These are phyloP conservation scores for Caenorhabditis latens DNA, from an alignment of 1,140 invertebrate genomes.

Conservation along the genomic window DNA sequence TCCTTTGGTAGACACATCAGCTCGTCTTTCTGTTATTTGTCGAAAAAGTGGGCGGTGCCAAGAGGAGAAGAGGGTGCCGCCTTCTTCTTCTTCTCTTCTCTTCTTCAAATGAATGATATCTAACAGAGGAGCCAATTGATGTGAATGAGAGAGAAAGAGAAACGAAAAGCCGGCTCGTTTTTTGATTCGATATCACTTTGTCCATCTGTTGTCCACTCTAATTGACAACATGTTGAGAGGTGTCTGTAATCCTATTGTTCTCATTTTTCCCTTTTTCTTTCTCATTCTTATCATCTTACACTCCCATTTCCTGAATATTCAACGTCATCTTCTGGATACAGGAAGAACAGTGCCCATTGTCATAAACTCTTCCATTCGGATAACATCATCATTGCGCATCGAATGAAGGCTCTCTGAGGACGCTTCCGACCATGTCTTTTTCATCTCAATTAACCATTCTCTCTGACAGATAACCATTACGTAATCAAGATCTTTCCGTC, in stretches of 20 bases:
- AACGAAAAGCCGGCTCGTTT: constrained; percentile 2
- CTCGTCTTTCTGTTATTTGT: constrained; percentile 39
- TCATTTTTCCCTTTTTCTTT: background rate
- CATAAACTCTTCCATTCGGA: constrained; percentile 38
- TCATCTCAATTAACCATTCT: constrained; percentile 30
- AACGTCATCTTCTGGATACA: background rate
- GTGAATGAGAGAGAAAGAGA: background rate
- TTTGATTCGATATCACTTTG: constrained; percentile 41
- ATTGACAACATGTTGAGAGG: background rate
- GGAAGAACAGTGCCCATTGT: background rate
- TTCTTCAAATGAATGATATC: constrained; percentile 16
- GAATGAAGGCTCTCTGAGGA: background rate
- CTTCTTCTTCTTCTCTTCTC: constrained; percentile 1
- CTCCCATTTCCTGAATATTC: background rate
- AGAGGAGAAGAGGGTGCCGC: background rate
- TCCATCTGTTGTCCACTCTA: constrained; percentile 35
- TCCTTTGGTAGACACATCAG: constrained; percentile 15
- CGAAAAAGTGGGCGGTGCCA: constrained; percentile 24
- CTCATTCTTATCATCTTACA: constrained; percentile 29
- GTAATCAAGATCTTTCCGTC: constrained; percentile 26
- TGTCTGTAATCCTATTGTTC: constrained; percentile 39
- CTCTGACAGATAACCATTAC: constrained; percentile 35
- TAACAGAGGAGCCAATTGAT: constrained; percentile 48
- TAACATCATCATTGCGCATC: constrained; percentile 47
- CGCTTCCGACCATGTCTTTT: constrained; percentile 24